These are phyloP conservation scores for Saccopteryx bilineata DNA, from an alignment of 2,113 vertebrate genomes.

Conservation along the genomic window DNA sequence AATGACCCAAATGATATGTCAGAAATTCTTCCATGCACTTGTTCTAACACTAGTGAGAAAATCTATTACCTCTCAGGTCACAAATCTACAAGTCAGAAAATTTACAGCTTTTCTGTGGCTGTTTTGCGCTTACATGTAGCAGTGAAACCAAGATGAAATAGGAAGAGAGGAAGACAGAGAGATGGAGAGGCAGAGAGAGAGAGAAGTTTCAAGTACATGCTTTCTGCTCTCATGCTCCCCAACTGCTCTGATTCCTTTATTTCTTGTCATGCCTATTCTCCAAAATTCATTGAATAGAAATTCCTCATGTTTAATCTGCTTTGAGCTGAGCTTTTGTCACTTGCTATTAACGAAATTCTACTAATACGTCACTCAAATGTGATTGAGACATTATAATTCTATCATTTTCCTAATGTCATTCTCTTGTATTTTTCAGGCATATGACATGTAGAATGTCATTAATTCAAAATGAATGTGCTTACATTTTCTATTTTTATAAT, in stretches of 20 bases:
- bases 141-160: background rate
- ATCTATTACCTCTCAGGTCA: background rate
- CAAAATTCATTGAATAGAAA: background rate
- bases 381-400: slow-evolving; percentile 24
- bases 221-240: background rate
- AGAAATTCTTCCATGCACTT: background rate
- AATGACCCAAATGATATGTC: background rate
- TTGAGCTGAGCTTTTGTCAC: slow-evolving; percentile 28
- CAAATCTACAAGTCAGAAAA: background rate
- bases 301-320: background rate
- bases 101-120: background rate
- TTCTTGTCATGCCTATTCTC: background rate
- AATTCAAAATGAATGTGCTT: background rate
- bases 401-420: background rate
- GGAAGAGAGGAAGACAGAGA: background rate
- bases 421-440: slow-evolving; percentile 1
- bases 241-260: background rate
- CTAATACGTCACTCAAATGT: background rate
- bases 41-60: background rate
- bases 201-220: background rate
- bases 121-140: background rate
- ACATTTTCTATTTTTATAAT: background rate
- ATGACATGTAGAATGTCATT: background rate
- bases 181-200: too few relatives aligned
- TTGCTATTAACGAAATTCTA: background rate